These are phyloP conservation scores for Sciurus niger DNA, from an alignment of 2,113 vertebrate species.

Conservation along the genomic window DNA sequence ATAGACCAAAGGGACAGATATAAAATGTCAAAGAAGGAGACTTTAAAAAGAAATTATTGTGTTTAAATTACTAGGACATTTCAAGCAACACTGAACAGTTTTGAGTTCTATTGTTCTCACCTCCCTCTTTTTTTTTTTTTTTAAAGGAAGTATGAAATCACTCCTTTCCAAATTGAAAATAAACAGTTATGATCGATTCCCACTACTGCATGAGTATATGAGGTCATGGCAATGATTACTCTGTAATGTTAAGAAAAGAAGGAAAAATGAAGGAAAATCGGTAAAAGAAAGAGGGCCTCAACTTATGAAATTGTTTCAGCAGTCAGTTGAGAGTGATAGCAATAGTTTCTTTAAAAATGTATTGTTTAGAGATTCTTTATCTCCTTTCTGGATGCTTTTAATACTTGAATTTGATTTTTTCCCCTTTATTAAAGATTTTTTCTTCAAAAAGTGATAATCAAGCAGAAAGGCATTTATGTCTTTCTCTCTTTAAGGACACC, in stretches of 20 bases:
- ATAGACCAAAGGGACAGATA: background rate
- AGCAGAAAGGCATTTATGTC: background rate
- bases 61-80: background rate
- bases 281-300: background rate
- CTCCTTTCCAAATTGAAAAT: background rate
- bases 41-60: background rate
- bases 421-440: background rate
- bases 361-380: background rate
- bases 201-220: background rate
- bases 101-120: background rate
- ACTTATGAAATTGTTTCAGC: background rate
- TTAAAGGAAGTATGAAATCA: background rate
- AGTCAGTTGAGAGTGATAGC: background rate
- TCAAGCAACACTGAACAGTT: background rate
- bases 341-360: background rate
- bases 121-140: background rate
- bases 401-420: background rate
- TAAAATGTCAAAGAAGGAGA: background rate
- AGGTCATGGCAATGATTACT: background rate
- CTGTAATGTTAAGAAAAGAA: background rate
- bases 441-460: background rate
- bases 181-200: background rate
- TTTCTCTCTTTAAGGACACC: background rate
- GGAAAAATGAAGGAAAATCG: background rate
- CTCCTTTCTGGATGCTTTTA: background rate